A percentile compares a stretch with the other conserved stretches of the same genome.
phyloP scores from a whole-genome alignment of 2,113 vertebrate genomes.

The Oreochromis niloticus region DNA sequence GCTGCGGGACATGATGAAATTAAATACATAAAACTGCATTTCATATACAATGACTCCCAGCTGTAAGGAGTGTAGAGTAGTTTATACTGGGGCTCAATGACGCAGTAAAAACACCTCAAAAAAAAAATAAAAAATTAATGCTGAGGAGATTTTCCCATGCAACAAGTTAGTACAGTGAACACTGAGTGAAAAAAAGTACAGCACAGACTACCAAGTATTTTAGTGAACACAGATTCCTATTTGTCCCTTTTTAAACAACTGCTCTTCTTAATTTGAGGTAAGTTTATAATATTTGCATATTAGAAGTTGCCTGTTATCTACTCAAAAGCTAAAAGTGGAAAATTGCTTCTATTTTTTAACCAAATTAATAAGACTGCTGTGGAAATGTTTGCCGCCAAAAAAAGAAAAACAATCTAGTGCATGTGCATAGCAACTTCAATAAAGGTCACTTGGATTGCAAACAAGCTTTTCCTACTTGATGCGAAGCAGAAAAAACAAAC shows the following conservation, averaged over 20 bases:
- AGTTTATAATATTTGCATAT: conserved; percentile 67
- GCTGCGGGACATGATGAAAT: conserved; percentile 25
- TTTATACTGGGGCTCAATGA: conserved; percentile 4
- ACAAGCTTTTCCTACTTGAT: neutral
- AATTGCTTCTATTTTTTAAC: neutral
- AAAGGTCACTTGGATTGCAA: conserved; percentile 69
- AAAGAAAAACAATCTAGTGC: neutral
- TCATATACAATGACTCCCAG: conserved; percentile 26
- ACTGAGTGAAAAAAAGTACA: neutral
- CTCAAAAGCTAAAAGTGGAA: neutral
- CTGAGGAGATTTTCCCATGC: conserved; percentile 41
- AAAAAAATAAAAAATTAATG: neutral
- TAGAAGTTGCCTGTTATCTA: conserved; percentile 33
- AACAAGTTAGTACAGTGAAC: conserved; percentile 38
- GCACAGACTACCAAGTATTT: conserved; percentile 29
- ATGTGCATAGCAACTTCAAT: conserved; percentile 18
- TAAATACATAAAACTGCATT: conserved; percentile 64
- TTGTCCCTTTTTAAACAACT: conserved; percentile 12
- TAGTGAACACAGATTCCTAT: conserved; percentile 24
- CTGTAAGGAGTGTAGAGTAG: neutral
- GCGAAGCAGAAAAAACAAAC: conserved; percentile 8
- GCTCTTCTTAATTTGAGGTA: conserved; percentile 57
- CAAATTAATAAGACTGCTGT: neutral
- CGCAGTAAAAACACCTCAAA: neutral
- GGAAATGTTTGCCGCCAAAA: neutral